Conservation (phyloP, 1,140 invertebrate genomes). For the Elysia chlorotica region DNA sequence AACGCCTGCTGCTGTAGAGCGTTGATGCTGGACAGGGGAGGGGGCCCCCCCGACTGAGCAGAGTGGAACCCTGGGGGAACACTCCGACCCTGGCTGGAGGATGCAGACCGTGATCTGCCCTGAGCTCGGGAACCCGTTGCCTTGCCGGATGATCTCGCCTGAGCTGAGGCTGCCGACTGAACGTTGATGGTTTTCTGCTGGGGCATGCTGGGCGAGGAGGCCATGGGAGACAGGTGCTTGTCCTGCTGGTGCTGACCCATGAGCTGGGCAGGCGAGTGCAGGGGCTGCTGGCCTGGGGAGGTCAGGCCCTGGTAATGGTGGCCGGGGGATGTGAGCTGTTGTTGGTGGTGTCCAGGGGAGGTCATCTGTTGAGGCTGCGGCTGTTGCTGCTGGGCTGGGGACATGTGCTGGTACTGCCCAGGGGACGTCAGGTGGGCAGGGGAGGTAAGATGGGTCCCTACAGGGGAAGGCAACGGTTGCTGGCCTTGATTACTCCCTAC, state of each 20-base stretch:
- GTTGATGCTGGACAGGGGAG: constrained; percentile 6
- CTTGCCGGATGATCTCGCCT: not conserved
- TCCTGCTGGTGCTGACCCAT: not conserved
- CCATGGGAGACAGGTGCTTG: not conserved
- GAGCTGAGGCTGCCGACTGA: not conserved
- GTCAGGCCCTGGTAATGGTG: too few species aligned
- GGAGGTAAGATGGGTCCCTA: not conserved
- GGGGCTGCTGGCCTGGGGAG: constrained; percentile 15
- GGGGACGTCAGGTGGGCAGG: not conserved
- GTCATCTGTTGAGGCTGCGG: not conserved
- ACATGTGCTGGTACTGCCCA: not conserved
- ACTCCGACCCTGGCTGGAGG: constrained; percentile 6
- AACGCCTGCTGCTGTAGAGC: constrained; percentile 3
- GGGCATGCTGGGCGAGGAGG: constrained; percentile 12
- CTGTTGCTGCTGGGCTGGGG: not conserved
- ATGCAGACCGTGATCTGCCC: constrained; percentile 5
- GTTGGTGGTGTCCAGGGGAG: constrained; percentile 7
- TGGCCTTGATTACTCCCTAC: not conserved
- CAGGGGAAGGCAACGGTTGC: not conserved
- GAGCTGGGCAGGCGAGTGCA: not conserved
- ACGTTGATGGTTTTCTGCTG: not conserved
- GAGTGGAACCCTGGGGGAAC: not conserved
- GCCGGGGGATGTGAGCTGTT: constrained; percentile 3
- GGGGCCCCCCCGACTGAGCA: not conserved
- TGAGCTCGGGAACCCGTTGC: constrained; percentile 1